phyloP scores from a whole-genome alignment of 2,113 vertebrate genomes.

The Sinocyclocheilus anshuiensis region DNA sequence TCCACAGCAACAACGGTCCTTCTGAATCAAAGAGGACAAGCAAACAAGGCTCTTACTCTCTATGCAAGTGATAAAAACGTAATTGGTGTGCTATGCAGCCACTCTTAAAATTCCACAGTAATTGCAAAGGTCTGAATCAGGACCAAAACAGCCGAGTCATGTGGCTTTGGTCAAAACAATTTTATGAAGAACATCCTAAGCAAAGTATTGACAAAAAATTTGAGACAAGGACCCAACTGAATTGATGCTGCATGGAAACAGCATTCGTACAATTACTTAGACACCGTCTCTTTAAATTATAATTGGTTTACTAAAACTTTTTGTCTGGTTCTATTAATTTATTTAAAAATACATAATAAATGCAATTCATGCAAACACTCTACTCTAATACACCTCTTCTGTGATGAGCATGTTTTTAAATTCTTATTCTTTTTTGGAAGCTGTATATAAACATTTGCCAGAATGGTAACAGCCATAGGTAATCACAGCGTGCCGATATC shows the following conservation, averaged over 20 bases:
- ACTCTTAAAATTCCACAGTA: conserved; percentile 56
- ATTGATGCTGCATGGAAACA: neutral
- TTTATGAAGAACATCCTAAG: conserved; percentile 25
- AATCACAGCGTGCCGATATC: no score
- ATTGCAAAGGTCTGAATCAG: conserved; percentile 47
- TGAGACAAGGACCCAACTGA: neutral
- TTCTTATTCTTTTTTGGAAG: no score
- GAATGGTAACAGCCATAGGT: no score
- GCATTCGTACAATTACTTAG: neutral
- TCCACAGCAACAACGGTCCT: conserved; percentile 19
- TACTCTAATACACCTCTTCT: no score
- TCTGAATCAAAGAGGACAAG: conserved; percentile 32
- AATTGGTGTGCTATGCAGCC: conserved; percentile 49
- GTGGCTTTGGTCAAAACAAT: conserved; percentile 7
- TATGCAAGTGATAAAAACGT: conserved; percentile 52
- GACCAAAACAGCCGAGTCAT: conserved; percentile 4
- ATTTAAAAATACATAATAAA: no score
- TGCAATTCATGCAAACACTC: no score
- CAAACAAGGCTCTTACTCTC: conserved; percentile 41
- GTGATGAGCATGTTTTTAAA: no score
- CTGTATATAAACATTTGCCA: no score
- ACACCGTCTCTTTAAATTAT: neutral
- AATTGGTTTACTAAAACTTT: neutral
- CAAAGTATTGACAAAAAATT: conserved; percentile 10
- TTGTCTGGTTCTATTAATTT: no score